Base-by-base conservation (phyloP, 2,113 vertebrate species). In the Lasiurus borealis region DNA sequence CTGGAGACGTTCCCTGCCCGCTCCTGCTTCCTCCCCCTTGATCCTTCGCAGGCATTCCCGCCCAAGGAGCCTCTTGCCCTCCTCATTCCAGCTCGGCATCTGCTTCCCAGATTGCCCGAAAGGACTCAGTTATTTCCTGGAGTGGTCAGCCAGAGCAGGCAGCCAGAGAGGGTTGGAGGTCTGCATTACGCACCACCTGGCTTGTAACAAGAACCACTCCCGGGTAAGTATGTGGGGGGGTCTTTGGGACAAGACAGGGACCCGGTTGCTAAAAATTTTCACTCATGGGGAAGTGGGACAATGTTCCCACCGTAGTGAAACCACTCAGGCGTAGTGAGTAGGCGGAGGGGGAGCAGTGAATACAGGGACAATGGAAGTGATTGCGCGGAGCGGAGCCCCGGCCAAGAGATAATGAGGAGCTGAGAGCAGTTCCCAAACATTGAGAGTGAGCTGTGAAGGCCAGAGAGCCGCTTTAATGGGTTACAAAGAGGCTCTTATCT, bases 401-500 rank as follows among this genome's bases (percentile, higher is more conserved):
- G 81, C 72, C 93, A 69, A 94, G 85, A 95, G 94, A 97, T 94
- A 93, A 91, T 64, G 54, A 93, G 90, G 93, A 90, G 82, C 86
- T 59, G 71, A 94, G 91, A 76, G 71, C 66, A 80, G 69, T 91
- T 90, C 91, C 93, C 73, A 85, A 96, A 91, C 75, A 81, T 14
- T 89, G 94, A 94, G 77, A 92, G 93, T 78, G 62, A 91, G 90
- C 95, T 84, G 57, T 86, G 90, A 95, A 88, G 66, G 64, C 73
- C 87, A 82, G 46, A 94, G 68, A 76, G 66, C 46, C 78, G 85
- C 90, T 94, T 54, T 81, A 50, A 86, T 68, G 80, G 21, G 25
- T 77, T 84, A 96, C 83, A 91, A 93, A 94, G 84, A 91, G 44
- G 57, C 52, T 52, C 57, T 96, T 96, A 83, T 94, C 80, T 76